Base-by-base conservation (phyloP, 1,140 invertebrate species). In the Heterodera schachtii region DNA sequence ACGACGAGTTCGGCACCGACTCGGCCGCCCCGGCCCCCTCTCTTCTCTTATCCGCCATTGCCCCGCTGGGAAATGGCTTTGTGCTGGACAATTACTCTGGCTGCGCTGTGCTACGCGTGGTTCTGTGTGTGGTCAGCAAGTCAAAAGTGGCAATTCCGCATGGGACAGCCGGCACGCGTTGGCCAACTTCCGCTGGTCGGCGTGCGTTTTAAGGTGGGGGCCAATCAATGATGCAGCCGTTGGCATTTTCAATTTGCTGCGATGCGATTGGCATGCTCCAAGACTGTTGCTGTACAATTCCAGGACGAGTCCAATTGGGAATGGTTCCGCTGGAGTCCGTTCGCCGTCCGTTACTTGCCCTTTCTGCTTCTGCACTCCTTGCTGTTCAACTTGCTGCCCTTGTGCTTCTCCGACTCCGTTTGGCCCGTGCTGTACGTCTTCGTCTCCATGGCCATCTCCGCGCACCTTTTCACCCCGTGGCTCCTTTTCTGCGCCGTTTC, bases 301-400 rank as follows among this genome's bases (percentile, higher is more conserved):
- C 74, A 89, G 89, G 88, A 89, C 75, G 85, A 86, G 60, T 82
- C 84, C 9, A 89, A 89, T 76, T 89, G 89, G 89, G 88, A 89
- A 81, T 89, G 88, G 88, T 80, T 70, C 31, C 47, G 84, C 13
- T 89, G 88, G 88, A 60, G 80, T 19, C 89, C 89, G 11, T 84
- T 88, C 64, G 89, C 89, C 0, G 57, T 84, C 1, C 60, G 69
- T 4, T 84, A 84, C 69, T 46, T 89, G 11, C 87, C 88, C 19
- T 82, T 82, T 67, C 81, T 88, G 19, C 19, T 86, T 0, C 73
- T 69, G 0, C 86, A 89, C 75, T 83, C 84, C 16, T 5, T 88
- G 0, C n/a, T 90, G 8, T 89, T 89, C 78, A 89, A 89, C 82
- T n/a, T 88, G 19, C 66, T 43, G 9, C 75, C 73, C 21, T 43